Percentiles rank a stretch among this genome's conserved stretches.
phyloP scores from a whole-genome alignment of 2,113 vertebrate species.

The Lanius collurio region DNA sequence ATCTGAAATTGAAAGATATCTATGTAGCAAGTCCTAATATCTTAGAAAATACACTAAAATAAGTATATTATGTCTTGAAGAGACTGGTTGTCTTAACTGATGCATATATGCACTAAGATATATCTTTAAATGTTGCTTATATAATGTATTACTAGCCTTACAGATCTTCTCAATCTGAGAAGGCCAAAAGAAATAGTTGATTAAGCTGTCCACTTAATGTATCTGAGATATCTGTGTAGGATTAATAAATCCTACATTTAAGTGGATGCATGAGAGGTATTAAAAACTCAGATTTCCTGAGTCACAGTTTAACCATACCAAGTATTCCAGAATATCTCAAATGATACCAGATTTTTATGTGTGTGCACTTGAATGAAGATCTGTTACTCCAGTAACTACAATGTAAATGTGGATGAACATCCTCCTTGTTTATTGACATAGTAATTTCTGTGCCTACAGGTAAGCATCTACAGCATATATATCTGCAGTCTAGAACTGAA shows the following conservation, averaged over 20 bases:
- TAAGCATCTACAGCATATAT: background rate
- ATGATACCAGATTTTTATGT: background rate
- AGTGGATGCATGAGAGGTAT: background rate
- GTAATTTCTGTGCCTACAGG: background rate
- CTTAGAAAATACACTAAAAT: background rate
- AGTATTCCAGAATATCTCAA: background rate
- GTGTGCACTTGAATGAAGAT: background rate
- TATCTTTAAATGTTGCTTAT: background rate
- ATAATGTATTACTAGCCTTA: background rate
- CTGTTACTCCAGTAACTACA: background rate
- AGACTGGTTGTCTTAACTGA: background rate
- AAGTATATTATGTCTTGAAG: background rate
- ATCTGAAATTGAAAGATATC: background rate
- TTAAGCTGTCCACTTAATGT: background rate
- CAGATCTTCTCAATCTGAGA: background rate
- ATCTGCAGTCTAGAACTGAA: background rate
- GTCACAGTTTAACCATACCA: background rate
- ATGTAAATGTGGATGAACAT: background rate
- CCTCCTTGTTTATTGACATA: background rate
- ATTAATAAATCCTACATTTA: no score
- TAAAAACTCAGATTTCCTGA: background rate
- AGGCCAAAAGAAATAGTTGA: background rate
- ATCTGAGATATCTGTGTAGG: background rate
- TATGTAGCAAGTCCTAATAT: background rate
- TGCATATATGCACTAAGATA: background rate